These are phyloP conservation scores for Myrmophylax atrothorax DNA, from an alignment of 2,113 vertebrate species.

Conservation along the genomic window DNA sequence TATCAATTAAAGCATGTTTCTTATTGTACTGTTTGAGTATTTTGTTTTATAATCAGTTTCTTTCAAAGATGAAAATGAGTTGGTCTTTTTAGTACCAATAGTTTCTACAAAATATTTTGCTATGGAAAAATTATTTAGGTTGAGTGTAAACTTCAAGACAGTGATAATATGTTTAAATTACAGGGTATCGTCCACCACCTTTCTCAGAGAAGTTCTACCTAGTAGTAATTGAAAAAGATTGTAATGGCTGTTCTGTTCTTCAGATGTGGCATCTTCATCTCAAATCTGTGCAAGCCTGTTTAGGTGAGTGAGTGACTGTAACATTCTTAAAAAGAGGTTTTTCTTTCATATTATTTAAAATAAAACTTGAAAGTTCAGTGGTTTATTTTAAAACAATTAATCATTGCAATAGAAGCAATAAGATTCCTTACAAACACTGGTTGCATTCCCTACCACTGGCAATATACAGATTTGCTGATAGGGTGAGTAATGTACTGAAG, in stretches of 20 bases:
- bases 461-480: not conserved
- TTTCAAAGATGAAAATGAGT: not conserved
- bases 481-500: not conserved
- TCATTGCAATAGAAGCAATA: not conserved
- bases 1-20: not conserved
- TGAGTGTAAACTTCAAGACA: not conserved
- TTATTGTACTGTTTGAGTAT: not conserved
- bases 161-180: constrained; percentile 17
- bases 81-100: not conserved
- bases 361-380: not conserved
- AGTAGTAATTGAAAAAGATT: constrained; percentile 95
- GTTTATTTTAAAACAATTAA: not conserved
- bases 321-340: not conserved
- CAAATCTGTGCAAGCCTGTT: constrained; percentile 91
- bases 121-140: not conserved
- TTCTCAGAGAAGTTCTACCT: constrained; percentile 99
- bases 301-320: constrained; percentile 80
- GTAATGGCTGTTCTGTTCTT: constrained; percentile 85
- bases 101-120: not conserved
- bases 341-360: not conserved
- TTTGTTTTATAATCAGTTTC: not conserved
- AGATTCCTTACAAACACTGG: not conserved
- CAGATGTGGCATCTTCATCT: constrained; percentile 99
- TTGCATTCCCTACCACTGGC: not conserved
- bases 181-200: constrained; percentile 89